Evolutionary conservation across 2,113 vertebrate species (phyloP).

Genomic region (Crotalus tigris): DNA sequence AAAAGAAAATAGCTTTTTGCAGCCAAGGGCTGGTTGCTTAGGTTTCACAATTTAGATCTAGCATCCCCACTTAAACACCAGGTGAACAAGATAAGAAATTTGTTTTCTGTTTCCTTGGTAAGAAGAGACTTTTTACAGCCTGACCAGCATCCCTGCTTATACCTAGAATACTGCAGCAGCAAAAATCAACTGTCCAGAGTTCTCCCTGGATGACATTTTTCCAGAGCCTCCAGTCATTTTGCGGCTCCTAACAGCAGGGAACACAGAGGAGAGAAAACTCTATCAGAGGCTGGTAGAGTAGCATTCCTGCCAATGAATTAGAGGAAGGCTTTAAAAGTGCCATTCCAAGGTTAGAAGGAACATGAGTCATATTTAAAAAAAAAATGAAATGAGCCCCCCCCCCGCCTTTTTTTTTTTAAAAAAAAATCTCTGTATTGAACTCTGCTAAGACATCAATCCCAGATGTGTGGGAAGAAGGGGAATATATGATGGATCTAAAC

Average conservation of each 20-base stretch:
- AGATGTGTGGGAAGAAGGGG: neutral
- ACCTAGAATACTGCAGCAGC: neutral
- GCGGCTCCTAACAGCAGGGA: neutral
- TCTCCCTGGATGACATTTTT: neutral
- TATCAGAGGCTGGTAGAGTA: neutral
- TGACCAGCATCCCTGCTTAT: neutral
- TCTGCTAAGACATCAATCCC: neutral
- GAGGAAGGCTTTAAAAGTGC: neutral
- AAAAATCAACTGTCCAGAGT: neutral
- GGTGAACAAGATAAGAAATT: neutral
- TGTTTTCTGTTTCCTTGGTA: neutral
- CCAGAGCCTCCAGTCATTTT: neutral
- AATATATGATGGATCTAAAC: neutral
- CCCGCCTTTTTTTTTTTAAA: neutral
- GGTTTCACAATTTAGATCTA: neutral
- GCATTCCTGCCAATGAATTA: neutral
- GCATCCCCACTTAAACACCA: neutral
- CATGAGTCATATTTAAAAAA: neutral
- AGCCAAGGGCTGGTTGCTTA: neutral
- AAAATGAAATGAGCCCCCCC: neutral
- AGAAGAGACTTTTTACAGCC: neutral
- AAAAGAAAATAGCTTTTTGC: neutral
- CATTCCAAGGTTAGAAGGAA: neutral
- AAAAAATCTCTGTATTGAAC: neutral
- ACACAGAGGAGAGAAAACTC: neutral